A percentile compares a stretch with the other conserved stretches of the same genome.
Conservation (phyloP, 2,113 vertebrate species). For the Jacana jacana region DNA sequence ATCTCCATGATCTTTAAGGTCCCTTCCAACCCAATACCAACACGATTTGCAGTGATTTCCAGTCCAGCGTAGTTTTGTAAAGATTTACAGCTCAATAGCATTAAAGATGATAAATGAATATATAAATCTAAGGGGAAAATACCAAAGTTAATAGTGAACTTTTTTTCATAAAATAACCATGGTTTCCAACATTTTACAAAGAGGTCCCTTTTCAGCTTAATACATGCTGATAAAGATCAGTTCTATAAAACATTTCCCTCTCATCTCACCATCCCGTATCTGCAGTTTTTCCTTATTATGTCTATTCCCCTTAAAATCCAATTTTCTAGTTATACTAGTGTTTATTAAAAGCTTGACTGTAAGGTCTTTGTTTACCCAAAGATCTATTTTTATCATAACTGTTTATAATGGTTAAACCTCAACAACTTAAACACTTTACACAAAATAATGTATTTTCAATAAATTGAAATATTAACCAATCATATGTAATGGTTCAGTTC, state of each 20-base stretch:
- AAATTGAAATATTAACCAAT: slow-evolving; percentile 92
- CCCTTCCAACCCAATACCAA: no score
- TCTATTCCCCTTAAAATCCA: slow-evolving; percentile 55
- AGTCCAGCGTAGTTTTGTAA: background rate
- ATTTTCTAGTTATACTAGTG: slow-evolving; percentile 66
- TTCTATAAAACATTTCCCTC: background rate
- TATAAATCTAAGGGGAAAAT: background rate
- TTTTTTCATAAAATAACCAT: slow-evolving; percentile 2
- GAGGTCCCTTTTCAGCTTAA: background rate
- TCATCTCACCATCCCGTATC: background rate
- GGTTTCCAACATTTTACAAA: background rate
- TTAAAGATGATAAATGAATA: slow-evolving; percentile 45
- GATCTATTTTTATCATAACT: slow-evolving; percentile 81
- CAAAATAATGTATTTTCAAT: slow-evolving; percentile 85
- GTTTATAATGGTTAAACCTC: slow-evolving; percentile 77
- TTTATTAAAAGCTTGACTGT: slow-evolving; percentile 74
- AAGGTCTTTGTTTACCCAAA: slow-evolving; percentile 65
- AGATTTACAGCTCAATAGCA: background rate
- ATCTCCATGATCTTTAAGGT: no score
- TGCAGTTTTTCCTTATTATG: background rate
- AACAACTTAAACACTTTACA: slow-evolving; percentile 77
- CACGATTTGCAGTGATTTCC: background rate
- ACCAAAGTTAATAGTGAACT: background rate
- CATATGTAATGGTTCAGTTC: slow-evolving; percentile 86
- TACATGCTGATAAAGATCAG: background rate